Conservation (phyloP, 2,888 invertebrate species). For the Eremobia ochroleuca region DNA sequence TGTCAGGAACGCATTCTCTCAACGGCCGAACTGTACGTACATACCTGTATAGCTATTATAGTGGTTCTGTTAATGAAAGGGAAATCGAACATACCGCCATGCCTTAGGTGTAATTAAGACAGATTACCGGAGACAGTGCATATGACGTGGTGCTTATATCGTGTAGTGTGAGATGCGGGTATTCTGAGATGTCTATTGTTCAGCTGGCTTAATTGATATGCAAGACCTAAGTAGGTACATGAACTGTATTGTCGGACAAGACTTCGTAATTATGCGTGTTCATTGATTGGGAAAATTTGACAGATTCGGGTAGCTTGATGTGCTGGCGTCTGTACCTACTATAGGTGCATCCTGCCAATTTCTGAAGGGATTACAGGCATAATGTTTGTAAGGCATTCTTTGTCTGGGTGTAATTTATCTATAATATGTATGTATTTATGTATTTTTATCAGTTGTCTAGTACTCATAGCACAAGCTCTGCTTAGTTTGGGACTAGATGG, state of each 20-base stretch:
- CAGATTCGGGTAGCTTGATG: too few relatives aligned
- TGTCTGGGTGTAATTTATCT: too few relatives aligned
- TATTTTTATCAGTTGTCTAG: too few relatives aligned
- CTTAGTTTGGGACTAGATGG: too few relatives aligned
- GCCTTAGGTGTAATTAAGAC: slow-evolving; percentile 39
- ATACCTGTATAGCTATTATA: background rate
- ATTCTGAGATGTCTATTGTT: slow-evolving; percentile 35
- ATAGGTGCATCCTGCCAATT: too few relatives aligned
- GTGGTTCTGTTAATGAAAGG: slow-evolving; percentile 17
- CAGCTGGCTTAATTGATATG: slow-evolving; percentile 26
- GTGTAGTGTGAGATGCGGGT: slow-evolving; percentile 26
- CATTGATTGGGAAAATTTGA: too few relatives aligned
- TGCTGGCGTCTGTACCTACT: too few relatives aligned
- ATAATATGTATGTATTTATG: too few relatives aligned
- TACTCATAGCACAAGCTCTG: too few relatives aligned
- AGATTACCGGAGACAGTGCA: slow-evolving; percentile 28
- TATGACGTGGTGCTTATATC: slow-evolving; percentile 44
- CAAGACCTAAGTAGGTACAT: slow-evolving; percentile 4
- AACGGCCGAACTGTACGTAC: background rate
- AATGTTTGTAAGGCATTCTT: too few relatives aligned
- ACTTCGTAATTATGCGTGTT: background rate
- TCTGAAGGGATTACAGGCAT: too few relatives aligned
- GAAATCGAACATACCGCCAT: slow-evolving; percentile 13
- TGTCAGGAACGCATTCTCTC: background rate
- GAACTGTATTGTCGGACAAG: slow-evolving; percentile 8